These are phyloP conservation scores for Machimus atricapillus DNA, from an alignment of 2,888 invertebrate genomes.

Conservation along the genomic window DNA sequence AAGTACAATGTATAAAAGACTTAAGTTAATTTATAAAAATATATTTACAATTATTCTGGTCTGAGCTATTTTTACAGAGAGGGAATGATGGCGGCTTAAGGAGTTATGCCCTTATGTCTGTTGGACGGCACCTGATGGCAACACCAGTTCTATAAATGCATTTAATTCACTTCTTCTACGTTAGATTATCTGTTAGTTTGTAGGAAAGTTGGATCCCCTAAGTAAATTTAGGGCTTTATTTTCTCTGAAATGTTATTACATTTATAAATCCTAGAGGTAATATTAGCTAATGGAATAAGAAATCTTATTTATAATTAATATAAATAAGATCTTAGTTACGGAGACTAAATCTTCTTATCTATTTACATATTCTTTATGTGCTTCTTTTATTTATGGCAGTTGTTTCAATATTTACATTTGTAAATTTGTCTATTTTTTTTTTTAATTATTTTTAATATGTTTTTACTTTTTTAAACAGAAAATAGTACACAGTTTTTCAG, in stretches of 20 bases:
- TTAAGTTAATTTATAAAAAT: slow-evolving; percentile 14
- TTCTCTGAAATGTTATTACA: neutral
- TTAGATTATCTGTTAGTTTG: neutral
- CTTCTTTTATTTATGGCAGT: slow-evolving; percentile 23
- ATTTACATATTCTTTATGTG: neutral
- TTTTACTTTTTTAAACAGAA: neutral
- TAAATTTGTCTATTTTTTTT: neutral
- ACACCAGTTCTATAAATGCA: neutral
- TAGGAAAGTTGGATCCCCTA: neutral
- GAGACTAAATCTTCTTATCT: neutral
- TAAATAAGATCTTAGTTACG: neutral
- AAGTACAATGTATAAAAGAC: slow-evolving; percentile 12
- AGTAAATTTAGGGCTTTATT: slow-evolving; percentile 11
- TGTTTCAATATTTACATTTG: slow-evolving; percentile 21
- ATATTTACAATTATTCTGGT: slow-evolving; percentile 18
- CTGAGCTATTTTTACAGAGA: neutral
- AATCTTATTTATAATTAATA: neutral
- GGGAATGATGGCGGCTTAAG: neutral
- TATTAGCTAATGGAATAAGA: slow-evolving; percentile 5
- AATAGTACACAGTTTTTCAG: neutral
- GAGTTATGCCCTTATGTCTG: neutral
- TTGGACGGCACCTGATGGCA: neutral
- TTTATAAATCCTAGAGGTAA: neutral
- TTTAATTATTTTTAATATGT: neutral
- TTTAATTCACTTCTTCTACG: neutral